Conservation (phyloP, 2,888 invertebrate species). For the Melanchra persicariae region DNA sequence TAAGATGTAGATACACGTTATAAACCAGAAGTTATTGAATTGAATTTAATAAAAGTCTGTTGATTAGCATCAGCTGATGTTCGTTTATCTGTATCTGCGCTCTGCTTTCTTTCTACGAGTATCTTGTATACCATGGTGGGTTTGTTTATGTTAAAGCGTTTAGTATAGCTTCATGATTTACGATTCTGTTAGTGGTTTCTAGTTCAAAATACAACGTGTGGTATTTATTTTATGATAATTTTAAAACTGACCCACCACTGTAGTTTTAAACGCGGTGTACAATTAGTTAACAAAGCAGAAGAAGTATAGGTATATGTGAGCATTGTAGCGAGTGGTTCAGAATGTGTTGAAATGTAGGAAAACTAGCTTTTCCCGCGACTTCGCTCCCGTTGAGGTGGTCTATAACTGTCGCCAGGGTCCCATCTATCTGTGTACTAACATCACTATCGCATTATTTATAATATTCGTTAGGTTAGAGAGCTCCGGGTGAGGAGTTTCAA, state of each 20-base stretch:
- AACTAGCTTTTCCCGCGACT: too few species aligned
- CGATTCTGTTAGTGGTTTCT: constrained; percentile 4
- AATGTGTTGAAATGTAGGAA: background rate
- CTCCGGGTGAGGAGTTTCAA: too few species aligned
- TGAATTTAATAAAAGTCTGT: too few species aligned
- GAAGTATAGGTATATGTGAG: background rate
- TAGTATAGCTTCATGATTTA: constrained; percentile 13
- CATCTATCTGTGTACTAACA: too few species aligned
- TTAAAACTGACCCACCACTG: background rate
- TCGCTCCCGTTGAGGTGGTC: too few species aligned
- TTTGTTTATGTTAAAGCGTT: constrained; percentile 6
- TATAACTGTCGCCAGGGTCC: too few species aligned
- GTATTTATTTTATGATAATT: background rate
- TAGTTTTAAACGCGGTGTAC: background rate
- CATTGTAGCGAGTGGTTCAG: too few species aligned
- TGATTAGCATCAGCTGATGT: background rate
- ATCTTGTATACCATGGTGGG: background rate
- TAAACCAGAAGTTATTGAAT: background rate
- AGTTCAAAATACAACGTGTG: background rate
- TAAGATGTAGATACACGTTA: background rate
- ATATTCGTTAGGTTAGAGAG: too few species aligned
- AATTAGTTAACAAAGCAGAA: background rate
- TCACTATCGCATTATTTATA: too few species aligned
- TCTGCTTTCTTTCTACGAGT: background rate
- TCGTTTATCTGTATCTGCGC: background rate